Evolutionary conservation across 2,888 invertebrate species (phyloP), one percentile per base, ranked within the genome.

Genomic region (Drosophila phalerata): DNA sequence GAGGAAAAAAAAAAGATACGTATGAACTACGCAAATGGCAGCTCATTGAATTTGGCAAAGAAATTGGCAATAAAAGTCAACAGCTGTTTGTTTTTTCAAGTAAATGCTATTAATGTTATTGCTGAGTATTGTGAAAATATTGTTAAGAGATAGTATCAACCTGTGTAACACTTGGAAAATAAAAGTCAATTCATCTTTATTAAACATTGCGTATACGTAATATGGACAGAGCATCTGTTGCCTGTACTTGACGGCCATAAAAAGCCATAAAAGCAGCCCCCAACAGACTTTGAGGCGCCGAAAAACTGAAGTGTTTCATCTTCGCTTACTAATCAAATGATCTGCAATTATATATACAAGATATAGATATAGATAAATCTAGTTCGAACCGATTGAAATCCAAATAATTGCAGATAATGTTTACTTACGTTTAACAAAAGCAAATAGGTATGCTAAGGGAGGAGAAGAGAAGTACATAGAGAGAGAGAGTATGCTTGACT

Each of bases 21-120:
- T 30, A 62, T 62, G 62, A 38, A 47, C 58, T 77, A 76, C 73
- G 76, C 60, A 80, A 80, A 75, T 75, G 28, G 68, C 67, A 66
- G 72, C 64, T 55, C 71, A 77, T 70, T 73, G 63, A 68, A 67
- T 51, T 67, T 47, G 42, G 40, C 61, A 58, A 61, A 63, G 45
- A 63, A 52, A 70, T 67, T 53, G 52, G 40, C 40, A 58, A 73
- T 79, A 38, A 67, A 69, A 53, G 40, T 25, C 58, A 34, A 52
- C 65, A 62, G 51, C 45, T 75, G 47, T 73, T 75, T 70, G 42
- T 81, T 75, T 11, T 47, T 70, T 48, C 51, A 51, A 77, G 51
- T 51, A 62, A 72, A 72, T 37, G 63, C 40, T 48, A 56, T 85
- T 66, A 55, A 56, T 68, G 64, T 69, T 72, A 76, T 72, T 65